phyloP scores from a whole-genome alignment of 2,888 invertebrate species.

The Conistra vaccinii region DNA sequence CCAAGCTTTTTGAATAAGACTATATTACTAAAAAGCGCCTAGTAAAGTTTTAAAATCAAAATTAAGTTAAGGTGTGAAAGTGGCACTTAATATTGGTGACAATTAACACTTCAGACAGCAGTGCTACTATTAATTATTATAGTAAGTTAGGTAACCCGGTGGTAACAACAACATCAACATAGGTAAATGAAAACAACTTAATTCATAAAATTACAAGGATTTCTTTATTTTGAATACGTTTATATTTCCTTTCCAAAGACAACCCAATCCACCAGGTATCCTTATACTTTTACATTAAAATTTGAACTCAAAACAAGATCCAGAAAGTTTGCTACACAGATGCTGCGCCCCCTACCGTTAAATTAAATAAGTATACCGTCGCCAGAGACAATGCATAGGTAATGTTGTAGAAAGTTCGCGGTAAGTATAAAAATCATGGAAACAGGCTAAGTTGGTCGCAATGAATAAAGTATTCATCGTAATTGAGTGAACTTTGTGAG shows the following conservation, averaged over 20 bases:
- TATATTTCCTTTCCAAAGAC: constrained; percentile 6
- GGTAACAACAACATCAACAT: not conserved
- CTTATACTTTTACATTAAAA: constrained; percentile 64
- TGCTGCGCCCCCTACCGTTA: constrained; percentile 69
- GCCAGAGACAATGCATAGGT: constrained; percentile 87
- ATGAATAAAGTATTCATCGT: constrained; percentile 88
- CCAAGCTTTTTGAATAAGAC: not conserved
- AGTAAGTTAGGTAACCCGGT: not conserved
- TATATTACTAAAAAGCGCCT: not conserved
- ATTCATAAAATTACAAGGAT: not conserved
- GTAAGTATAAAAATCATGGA: constrained; percentile 88
- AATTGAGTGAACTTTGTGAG: constrained; percentile 70
- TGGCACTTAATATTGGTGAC: not conserved
- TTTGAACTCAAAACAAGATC: constrained; percentile 60
- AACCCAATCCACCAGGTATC: constrained; percentile 50
- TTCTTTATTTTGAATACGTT: not conserved
- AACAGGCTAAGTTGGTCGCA: constrained; percentile 79
- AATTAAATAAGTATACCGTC: constrained; percentile 82
- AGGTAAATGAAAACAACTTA: not conserved
- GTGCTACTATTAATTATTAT: not conserved
- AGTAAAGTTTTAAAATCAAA: not conserved
- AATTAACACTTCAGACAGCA: not conserved
- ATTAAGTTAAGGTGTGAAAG: not conserved
- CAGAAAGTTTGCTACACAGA: constrained; percentile 61
- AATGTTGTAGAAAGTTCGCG: constrained; percentile 83